Percentiles rank a stretch among this genome's conserved stretches.
Conservation (phyloP, 2,797 vertebrate species). For the Anguilla megastoma region DNA sequence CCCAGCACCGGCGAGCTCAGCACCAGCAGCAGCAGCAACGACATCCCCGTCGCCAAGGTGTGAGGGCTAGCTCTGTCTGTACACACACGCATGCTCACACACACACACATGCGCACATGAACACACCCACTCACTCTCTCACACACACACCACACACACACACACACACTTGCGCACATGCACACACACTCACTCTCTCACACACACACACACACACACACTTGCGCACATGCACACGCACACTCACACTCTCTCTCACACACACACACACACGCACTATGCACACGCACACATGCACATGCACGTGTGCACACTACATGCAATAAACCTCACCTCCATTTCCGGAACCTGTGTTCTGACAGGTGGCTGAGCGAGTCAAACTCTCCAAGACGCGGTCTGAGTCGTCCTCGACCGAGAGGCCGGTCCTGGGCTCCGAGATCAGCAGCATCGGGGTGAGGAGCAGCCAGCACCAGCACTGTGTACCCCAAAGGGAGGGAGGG, state of each 20-base stretch:
- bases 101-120: constrained; percentile 7
- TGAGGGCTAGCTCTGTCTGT: constrained; percentile 45
- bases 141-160: background rate
- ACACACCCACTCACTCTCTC: background rate
- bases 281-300: background rate
- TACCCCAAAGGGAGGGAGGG: background rate
- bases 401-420: constrained; percentile 81
- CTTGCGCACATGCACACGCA: too few relatives aligned
- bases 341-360: constrained; percentile 39
- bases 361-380: constrained; percentile 87
- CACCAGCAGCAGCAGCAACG: constrained; percentile 86
- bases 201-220: too few relatives aligned
- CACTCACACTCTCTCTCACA: background rate
- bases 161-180: background rate
- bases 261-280: background rate
- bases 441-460: constrained; percentile 81
- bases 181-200: background rate
- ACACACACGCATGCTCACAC: background rate
- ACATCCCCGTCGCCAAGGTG: constrained; percentile 85
- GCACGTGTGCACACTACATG: background rate
- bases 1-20: constrained; percentile 86
- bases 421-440: constrained; percentile 84
- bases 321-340: constrained; percentile 34
- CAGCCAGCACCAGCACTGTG: background rate
- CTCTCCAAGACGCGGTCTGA: constrained; percentile 84